Evolutionary conservation across 2,888 invertebrate genomes (phyloP), one percentile per base, ranked within the genome.

Genomic region (Pammene aurita): DNA sequence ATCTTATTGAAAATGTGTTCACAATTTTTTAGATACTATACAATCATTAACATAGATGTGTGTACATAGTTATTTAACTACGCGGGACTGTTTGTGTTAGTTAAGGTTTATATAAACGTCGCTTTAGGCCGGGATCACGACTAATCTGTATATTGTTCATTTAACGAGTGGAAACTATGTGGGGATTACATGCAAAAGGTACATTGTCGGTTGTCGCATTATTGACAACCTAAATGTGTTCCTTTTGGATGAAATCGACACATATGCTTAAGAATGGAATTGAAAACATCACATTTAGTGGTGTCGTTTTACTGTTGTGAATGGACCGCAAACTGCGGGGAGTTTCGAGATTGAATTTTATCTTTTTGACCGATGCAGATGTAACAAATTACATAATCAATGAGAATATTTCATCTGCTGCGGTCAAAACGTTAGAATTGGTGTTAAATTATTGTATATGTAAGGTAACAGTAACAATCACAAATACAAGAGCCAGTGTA

Each of bases 1-100:
- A 90, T 90, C 90, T 90, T 89, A 90, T 87, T 87, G 77, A 87
- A 88, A 90, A 91, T 91, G 91, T 91, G 91, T 91, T 91, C 90
- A 91, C 80, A 84, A 80, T 84, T 87, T 88, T 88, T 86, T 89
- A 88, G 87, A 87, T 85, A 81, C 86, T 87, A 82, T 89, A 89
- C 84, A 58, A 58, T 46, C 42, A 85, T 85, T 77, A 80, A 80
- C 77, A 77, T 84, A 84, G 84, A 82, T 79, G 80, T 84, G 83
- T 87, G 85, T 89, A 88, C 81, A 87, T 85, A 84, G 76, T 79
- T 73, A 76, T 75, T 67, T 72, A 73, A 73, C 74, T 26, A 4
- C 26, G 74, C 75, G 75, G 72, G 74, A 73, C 54, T 60, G 55
- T 64, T 64, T 67, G 56, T 61, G 64, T 61, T 61, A 67, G 46